Evolutionary conservation across 2,797 vertebrate genomes (phyloP), one percentile per base, ranked within the genome.

Genomic region (Sebastes wilsoni): DNA sequence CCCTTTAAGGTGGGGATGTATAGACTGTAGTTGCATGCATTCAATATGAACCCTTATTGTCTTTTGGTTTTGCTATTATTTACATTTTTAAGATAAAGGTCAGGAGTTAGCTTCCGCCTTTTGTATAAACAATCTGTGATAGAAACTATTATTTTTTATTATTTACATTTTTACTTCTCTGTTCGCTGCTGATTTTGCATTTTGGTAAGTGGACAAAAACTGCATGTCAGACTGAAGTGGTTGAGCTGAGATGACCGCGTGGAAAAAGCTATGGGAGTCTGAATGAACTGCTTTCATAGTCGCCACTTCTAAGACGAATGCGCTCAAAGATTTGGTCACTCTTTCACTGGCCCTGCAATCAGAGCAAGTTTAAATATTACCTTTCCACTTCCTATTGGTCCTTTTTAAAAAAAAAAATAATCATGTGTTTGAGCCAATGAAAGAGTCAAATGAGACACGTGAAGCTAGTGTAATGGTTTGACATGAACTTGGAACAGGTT

Each of bases 161-260:
- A 93, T 96, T 95, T 96, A 92, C 88, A 83, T 91, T 94, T 94
- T 95, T 93, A 95, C 94, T 95, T 94, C 95, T 96, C 93, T 95
- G 94, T 96, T 96, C 90, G 94, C 95, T 96, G 96, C 96, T 96
- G 95, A 95, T 95, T 96, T 96, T 96, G 93, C 94, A 89, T 96
- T 96, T 95, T 95, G 96, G 96, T 96, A 96, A 96, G 96, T 97
- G 94, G 93, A 95, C 89, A 94, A 94, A 20, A 94, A 93, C 89
- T 95, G 96, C 96, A 96, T 96, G 96, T 94, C 87, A 89, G 95
- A 94, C 93, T 96, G 95, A 94, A 96, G 95, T 96, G 96, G 94
- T 94, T 95, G 93, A 92, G 87, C 91, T 95, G 92, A 87, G 85
- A 77, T 92, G 86, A 89, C 83, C 2, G 84, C 77, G 85, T 90